A percentile compares a stretch with the other conserved stretches of the same genome.
Evolutionary conservation across 2,888 invertebrate genomes (phyloP).

Genomic region (Scaptodrosophila latifasciaeformis): DNA sequence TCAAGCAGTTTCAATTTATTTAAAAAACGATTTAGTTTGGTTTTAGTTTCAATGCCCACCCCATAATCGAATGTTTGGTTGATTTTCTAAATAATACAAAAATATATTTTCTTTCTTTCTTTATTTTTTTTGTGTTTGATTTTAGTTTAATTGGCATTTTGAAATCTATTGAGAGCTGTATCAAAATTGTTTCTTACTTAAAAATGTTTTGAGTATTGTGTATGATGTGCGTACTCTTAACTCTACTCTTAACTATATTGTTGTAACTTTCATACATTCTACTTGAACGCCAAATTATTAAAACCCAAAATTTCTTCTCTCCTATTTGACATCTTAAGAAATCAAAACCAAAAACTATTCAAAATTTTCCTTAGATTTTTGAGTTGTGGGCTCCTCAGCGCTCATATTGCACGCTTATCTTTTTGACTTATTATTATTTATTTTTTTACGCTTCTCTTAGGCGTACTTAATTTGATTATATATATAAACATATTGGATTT

Average conservation of each 20-base stretch:
- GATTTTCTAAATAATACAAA: too few relatives aligned
- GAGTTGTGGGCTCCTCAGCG: constrained; percentile 20
- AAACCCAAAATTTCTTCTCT: constrained; percentile 9
- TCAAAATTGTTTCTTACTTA: constrained; percentile 53
- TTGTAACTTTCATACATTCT: constrained; percentile 51
- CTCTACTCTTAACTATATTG: constrained; percentile 50
- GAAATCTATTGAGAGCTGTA: constrained; percentile 51
- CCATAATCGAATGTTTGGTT: too few relatives aligned
- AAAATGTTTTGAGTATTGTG: constrained; percentile 55
- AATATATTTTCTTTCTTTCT: constrained; percentile 34
- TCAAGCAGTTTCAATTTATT: too few relatives aligned
- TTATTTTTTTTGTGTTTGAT: constrained; percentile 20
- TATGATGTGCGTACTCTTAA: constrained; percentile 61
- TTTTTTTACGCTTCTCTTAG: not conserved
- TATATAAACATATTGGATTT: too few relatives aligned
- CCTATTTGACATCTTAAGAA: too few relatives aligned
- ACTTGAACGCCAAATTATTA: constrained; percentile 60
- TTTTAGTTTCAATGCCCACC: not conserved
- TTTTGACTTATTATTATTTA: constrained; percentile 45
- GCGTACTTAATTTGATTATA: too few relatives aligned
- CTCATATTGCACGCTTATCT: constrained; percentile 72
- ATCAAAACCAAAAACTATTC: constrained; percentile 4
- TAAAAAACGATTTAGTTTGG: too few relatives aligned
- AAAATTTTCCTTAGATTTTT: constrained; percentile 20
- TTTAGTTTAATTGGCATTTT: constrained; percentile 59